A percentile compares a stretch with the other conserved stretches of the same genome.
Evolutionary conservation across 2,888 invertebrate genomes (phyloP).

Genomic region (Aplocera efformata): DNA sequence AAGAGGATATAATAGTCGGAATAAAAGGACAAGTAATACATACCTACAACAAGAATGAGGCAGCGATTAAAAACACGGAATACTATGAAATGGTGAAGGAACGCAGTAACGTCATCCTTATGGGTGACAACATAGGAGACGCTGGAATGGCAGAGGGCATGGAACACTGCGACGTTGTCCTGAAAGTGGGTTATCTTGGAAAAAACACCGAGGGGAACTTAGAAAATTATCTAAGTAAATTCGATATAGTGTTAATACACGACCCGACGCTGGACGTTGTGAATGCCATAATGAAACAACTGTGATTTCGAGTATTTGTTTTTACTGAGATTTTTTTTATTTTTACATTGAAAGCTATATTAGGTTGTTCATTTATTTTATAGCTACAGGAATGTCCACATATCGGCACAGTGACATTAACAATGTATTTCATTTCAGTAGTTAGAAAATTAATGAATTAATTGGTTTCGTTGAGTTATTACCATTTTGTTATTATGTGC

Average conservation of each 20-base stretch:
- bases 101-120: constrained; percentile 89
- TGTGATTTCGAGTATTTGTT: constrained; percentile 47
- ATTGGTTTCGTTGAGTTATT: too few relatives aligned
- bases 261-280: constrained; percentile 89
- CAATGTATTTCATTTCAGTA: too few relatives aligned
- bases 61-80: constrained; percentile 87
- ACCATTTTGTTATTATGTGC: too few relatives aligned
- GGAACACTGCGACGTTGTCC: constrained; percentile 84
- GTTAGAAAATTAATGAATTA: too few relatives aligned
- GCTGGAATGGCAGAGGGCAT: constrained; percentile 95
- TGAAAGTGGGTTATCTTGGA: constrained; percentile 96
- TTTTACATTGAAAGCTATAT: neutral
- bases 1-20: constrained; percentile 82
- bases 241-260: constrained; percentile 94
- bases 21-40: constrained; percentile 92
- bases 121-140: constrained; percentile 97
- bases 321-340: constrained; percentile 15
- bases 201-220: constrained; percentile 86
- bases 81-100: constrained; percentile 87
- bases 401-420: too few relatives aligned
- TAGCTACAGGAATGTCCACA: too few relatives aligned
- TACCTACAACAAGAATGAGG: constrained; percentile 96
- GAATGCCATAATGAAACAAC: constrained; percentile 60
- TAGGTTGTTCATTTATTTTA: constrained; percentile 4
- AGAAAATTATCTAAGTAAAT: constrained; percentile 86